Percentiles rank a stretch among this genome's conserved stretches.
phyloP scores from a whole-genome alignment of 2,888 invertebrate genomes.

The Thereva unica region DNA sequence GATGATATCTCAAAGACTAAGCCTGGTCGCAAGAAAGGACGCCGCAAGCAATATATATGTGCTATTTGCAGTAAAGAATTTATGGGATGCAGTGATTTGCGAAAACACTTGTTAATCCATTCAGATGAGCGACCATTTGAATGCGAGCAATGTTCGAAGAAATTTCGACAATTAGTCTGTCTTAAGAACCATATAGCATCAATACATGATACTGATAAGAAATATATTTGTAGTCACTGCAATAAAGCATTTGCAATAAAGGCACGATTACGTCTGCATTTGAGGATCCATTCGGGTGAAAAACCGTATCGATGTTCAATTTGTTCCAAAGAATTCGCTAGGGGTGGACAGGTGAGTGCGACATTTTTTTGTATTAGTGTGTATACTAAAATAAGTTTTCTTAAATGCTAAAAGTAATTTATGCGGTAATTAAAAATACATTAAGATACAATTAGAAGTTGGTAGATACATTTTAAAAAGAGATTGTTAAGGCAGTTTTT shows the following conservation, averaged over 20 bases:
- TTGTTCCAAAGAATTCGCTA: constrained; percentile 70
- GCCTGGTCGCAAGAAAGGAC: too few species aligned
- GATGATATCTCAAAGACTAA: too few species aligned
- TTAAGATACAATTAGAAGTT: too few species aligned
- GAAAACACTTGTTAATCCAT: constrained; percentile 70
- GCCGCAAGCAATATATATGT: constrained; percentile 61
- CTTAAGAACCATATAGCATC: constrained; percentile 65
- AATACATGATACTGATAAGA: constrained; percentile 52
- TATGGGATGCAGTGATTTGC: constrained; percentile 66
- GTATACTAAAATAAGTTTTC: too few species aligned
- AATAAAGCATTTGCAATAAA: constrained; percentile 76
- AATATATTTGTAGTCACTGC: constrained; percentile 74
- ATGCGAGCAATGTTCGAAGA: constrained; percentile 67
- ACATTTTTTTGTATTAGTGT: too few species aligned
- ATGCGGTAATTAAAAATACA: too few species aligned
- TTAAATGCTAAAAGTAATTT: too few species aligned
- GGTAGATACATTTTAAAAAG: too few species aligned
- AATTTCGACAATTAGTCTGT: constrained; percentile 66
- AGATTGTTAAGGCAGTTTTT: too few species aligned
- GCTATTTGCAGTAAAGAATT: constrained; percentile 68
- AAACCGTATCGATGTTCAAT: constrained; percentile 68
- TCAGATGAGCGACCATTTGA: constrained; percentile 66
- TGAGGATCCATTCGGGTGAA: constrained; percentile 73
- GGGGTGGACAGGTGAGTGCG: constrained; percentile 69
- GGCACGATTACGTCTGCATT: constrained; percentile 73